These are phyloP conservation scores for Zygogramma bicolorata DNA, from an alignment of 2,888 invertebrate species.

Conservation along the genomic window DNA sequence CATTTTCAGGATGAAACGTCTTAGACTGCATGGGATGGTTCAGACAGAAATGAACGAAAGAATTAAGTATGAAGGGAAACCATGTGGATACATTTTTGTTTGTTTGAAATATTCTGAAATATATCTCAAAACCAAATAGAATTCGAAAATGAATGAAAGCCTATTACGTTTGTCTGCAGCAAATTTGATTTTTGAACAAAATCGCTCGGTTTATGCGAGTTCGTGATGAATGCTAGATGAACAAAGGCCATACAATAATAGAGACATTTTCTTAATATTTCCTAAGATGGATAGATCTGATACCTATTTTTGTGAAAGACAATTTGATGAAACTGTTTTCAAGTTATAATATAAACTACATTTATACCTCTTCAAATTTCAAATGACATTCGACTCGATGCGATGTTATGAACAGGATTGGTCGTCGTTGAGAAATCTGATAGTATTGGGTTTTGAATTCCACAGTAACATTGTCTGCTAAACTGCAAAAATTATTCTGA, in stretches of 20 bases:
- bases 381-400: too few relatives aligned
- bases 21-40: neutral
- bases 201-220: neutral
- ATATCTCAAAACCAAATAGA: too few relatives aligned
- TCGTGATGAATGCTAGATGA: too few relatives aligned
- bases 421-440: neutral
- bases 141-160: too few relatives aligned
- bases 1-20: neutral
- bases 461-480: neutral
- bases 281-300: too few relatives aligned
- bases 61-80: too few relatives aligned
- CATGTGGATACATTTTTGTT: too few relatives aligned
- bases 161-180: neutral
- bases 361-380: neutral
- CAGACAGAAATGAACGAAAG: neutral
- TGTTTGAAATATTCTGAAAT: too few relatives aligned
- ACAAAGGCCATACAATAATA: too few relatives aligned
- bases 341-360: neutral
- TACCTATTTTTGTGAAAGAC: neutral
- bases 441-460: neutral
- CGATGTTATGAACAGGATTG: too few relatives aligned
- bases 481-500: neutral
- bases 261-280: too few relatives aligned
- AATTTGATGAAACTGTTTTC: neutral
- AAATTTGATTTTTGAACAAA: neutral